phyloP scores from a whole-genome alignment of 2,888 invertebrate species.

The Eremobia ochroleuca region DNA sequence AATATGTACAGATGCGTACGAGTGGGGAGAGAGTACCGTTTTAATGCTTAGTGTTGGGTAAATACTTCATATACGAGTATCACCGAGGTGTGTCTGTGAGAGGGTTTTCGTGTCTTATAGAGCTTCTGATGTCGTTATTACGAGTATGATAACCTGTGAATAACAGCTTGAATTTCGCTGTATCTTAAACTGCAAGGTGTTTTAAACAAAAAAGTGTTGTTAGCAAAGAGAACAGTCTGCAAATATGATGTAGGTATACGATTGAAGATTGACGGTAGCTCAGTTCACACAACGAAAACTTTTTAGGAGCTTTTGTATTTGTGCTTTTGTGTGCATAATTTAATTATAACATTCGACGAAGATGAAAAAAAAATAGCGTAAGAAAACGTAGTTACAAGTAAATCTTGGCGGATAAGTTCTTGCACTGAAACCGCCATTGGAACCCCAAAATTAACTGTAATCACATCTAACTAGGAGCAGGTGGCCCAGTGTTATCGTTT shows the following conservation, averaged over 20 bases:
- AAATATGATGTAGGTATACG: not conserved
- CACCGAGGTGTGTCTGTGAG: not conserved
- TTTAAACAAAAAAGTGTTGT: not conserved
- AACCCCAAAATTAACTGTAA: too few species aligned
- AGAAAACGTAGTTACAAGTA: not conserved
- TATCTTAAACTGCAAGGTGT: not conserved
- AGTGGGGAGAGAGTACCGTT: slow-evolving; percentile 2
- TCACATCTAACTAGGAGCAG: too few species aligned
- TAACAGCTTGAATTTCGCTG: not conserved
- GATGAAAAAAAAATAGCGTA: not conserved
- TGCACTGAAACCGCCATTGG: too few species aligned
- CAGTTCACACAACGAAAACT: not conserved
- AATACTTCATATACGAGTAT: not conserved
- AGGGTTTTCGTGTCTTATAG: not conserved
- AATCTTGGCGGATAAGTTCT: not conserved
- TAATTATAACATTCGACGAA: not conserved
- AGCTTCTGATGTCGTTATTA: not conserved
- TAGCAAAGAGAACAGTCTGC: not conserved
- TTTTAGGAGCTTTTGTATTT: not conserved
- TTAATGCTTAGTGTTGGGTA: not conserved
- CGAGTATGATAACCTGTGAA: not conserved
- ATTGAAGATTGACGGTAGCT: not conserved
- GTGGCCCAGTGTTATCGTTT: too few species aligned
- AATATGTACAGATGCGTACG: slow-evolving; percentile 36
- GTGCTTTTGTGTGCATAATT: not conserved